Base-by-base conservation (phyloP, 2,113 vertebrate genomes). In the Melanostigma gelatinosum region DNA sequence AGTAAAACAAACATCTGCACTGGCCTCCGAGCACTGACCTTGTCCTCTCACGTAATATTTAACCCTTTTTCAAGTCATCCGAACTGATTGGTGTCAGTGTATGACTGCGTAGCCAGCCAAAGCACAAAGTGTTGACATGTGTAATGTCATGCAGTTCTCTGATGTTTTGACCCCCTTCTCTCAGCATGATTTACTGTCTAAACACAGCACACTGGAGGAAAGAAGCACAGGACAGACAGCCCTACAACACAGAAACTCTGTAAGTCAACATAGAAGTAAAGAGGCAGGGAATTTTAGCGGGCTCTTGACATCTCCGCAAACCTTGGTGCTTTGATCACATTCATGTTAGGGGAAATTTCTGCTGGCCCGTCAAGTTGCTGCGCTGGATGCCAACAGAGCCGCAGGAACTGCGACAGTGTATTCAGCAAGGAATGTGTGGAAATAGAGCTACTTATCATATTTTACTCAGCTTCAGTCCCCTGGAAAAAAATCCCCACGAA, bases 261-360 rank as follows among this genome's bases (percentile, higher is more conserved):
- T 27, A 27, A 48, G 20, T 18, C 16, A 66, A 46, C 60, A 54
- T 22, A n/a, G 67, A 60, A 42, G 63, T 82, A 76, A 48, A 55
- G 71, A 55, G 32, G 32, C 24, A 27, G 71, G n/a, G 15, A 32
- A 42, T 68, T 72, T 72, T 29, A 72, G 70, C 32, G 22, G 44
- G 29, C 27, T 72, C 55, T 48, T 83, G 76, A 77, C 67, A 58
- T 81, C 62, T 65, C 29, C 24, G 10, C 67, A 79, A 72, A 76
- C 54, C 68, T 63, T 42, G 66, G 70, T 24, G 63, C 71, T 83
- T 87, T 83, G 77, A 79, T 87, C 82, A 80, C 27, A 48, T 62
- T 90, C 86, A 83, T 75, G 48, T 57, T 57, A 70, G 72, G 32
- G 54, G 29, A 77, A 72, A 62, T 77, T 81, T 85, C 66, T 76